These are phyloP conservation scores for Acronicta psi DNA, from an alignment of 2,888 invertebrate species.

Conservation along the genomic window DNA sequence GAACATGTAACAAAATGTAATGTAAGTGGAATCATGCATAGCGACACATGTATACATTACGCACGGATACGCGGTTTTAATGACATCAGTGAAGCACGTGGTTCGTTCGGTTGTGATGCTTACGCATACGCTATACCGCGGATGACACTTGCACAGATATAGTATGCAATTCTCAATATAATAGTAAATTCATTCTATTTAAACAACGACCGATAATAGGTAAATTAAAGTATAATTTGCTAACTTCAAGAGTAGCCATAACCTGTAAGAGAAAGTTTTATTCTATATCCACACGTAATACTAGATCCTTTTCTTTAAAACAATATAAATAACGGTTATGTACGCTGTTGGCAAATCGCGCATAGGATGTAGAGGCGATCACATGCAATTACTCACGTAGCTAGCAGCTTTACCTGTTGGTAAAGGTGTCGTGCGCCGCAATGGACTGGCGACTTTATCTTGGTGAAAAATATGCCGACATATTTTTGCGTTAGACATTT, in stretches of 20 bases:
- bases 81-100: too few relatives aligned
- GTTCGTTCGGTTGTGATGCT: not conserved
- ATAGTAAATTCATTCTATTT: too few relatives aligned
- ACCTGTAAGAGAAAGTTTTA: too few relatives aligned
- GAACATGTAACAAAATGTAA: not conserved
- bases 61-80: not conserved
- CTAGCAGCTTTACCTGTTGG: not conserved
- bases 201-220: too few relatives aligned
- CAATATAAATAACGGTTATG: too few relatives aligned
- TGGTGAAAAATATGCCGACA: conserved; percentile 27
- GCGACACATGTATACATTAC: not conserved
- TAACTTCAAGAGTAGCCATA: too few relatives aligned
- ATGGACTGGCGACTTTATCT: conserved; percentile 27
- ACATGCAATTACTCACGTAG: not conserved
- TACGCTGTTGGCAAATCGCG: too few relatives aligned
- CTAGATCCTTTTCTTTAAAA: too few relatives aligned
- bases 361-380: not conserved
- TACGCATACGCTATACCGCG: not conserved
- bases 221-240: too few relatives aligned
- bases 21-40: too few relatives aligned
- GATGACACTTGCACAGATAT: not conserved
- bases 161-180: not conserved
- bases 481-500: conserved; percentile 47
- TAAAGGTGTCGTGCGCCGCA: not conserved
- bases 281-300: too few relatives aligned